Percentiles rank a stretch among this genome's conserved stretches.
Evolutionary conservation across 2,888 invertebrate genomes (phyloP).

Genomic region (Pristionchus japonicus): DNA sequence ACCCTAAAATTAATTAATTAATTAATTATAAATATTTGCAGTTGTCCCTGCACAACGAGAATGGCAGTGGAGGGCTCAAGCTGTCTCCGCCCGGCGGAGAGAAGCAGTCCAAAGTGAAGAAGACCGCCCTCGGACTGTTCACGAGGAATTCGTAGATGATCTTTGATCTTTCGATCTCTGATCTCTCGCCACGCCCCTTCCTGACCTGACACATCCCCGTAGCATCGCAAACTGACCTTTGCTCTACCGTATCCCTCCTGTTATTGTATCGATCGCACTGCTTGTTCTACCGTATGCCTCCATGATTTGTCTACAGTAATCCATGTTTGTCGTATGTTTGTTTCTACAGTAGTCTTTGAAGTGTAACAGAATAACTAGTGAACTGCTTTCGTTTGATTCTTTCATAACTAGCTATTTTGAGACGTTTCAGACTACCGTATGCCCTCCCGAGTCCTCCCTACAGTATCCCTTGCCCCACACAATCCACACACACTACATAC

Average conservation of each 20-base stretch:
- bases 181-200: not conserved
- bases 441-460: not conserved
- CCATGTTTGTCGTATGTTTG: no score
- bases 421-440: not conserved
- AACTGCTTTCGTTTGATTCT: not conserved
- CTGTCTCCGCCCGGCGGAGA: slow-evolving; percentile 14
- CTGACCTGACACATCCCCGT: not conserved
- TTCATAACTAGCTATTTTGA: not conserved
- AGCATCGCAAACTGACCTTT: not conserved
- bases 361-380: not conserved
- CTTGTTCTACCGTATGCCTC: no score
- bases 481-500: not conserved
- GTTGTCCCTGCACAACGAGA: slow-evolving; percentile 36
- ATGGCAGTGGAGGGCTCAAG: slow-evolving; percentile 9
- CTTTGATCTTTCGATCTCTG: slow-evolving; percentile 30
- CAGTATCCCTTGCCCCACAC: slow-evolving; percentile 3
- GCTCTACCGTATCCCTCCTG: not conserved
- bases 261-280: not conserved
- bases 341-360: not conserved
- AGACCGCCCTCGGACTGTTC: slow-evolving; percentile 8
- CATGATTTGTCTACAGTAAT: no score
- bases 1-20: no score
- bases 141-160: slow-evolving; percentile 29
- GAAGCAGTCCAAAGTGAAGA: slow-evolving; percentile 27
- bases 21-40: not conserved